phyloP scores from a whole-genome alignment of 2,888 invertebrate species.

The Liodrosophila aerea region DNA sequence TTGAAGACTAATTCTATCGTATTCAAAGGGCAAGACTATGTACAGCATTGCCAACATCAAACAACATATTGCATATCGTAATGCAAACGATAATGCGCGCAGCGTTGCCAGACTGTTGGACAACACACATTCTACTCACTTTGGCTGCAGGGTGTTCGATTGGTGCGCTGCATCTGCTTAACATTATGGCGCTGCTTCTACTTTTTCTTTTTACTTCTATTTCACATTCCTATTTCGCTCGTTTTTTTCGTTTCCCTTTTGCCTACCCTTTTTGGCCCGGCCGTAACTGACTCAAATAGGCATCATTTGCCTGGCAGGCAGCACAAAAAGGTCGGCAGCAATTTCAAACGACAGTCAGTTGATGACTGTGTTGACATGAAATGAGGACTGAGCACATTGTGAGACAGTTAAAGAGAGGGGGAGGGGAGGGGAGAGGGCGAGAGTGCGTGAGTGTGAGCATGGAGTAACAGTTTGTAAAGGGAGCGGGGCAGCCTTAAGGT shows the following conservation, averaged over 20 bases:
- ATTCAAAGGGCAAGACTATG: too few relatives aligned
- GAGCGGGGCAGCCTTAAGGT: too few relatives aligned
- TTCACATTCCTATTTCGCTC: conserved; percentile 23
- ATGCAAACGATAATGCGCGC: too few relatives aligned
- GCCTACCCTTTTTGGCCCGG: conserved; percentile 73
- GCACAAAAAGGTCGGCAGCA: conserved; percentile 71
- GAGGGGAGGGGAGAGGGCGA: background rate
- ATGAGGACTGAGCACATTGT: conserved; percentile 14
- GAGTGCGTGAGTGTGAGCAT: background rate
- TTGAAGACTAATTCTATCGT: too few relatives aligned
- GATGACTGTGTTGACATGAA: conserved; percentile 76
- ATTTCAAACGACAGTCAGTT: conserved; percentile 74
- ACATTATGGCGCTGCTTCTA: conserved; percentile 39
- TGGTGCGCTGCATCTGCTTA: conserved; percentile 49
- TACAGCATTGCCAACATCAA: too few relatives aligned
- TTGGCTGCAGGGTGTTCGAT: conserved; percentile 31
- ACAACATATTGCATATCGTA: too few relatives aligned
- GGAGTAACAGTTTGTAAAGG: conserved; percentile 5
- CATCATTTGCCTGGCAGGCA: conserved; percentile 73
- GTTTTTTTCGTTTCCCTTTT: conserved; percentile 54
- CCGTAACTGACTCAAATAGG: conserved; percentile 76
- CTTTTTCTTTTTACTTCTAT: conserved; percentile 25
- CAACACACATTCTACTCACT: too few relatives aligned
- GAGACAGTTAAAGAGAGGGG: background rate
- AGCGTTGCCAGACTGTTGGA: too few relatives aligned